These are phyloP conservation scores for Cecropterus lyciades DNA, from an alignment of 1,140 invertebrate genomes.

Conservation along the genomic window DNA sequence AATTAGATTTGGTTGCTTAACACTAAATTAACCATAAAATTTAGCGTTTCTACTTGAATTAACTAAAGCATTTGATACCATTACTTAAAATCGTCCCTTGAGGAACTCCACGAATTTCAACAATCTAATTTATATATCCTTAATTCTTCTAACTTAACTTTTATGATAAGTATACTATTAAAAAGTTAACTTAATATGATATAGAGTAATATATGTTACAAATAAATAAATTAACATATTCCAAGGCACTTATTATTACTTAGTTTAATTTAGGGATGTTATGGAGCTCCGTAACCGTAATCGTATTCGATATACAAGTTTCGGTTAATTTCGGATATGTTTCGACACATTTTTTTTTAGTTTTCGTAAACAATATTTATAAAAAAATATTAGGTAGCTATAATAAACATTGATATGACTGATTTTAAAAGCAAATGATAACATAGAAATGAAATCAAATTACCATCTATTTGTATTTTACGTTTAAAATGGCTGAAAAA, in stretches of 20 bases:
- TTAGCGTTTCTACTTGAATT: not conserved
- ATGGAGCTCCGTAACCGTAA: too few species aligned
- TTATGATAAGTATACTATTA: not conserved
- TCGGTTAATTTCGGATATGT: too few species aligned
- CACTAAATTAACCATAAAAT: not conserved
- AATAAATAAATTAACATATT: constrained; percentile 10
- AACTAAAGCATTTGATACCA: constrained; percentile 22
- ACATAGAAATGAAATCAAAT: too few species aligned
- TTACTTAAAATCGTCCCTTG: not conserved
- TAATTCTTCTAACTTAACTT: not conserved
- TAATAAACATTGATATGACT: too few species aligned
- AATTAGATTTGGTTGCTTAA: not conserved
- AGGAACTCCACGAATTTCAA: not conserved
- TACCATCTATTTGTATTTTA: too few species aligned
- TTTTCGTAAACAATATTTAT: too few species aligned
- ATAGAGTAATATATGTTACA: not conserved
- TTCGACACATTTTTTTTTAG: too few species aligned
- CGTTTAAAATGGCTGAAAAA: too few species aligned
- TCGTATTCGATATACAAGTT: too few species aligned
- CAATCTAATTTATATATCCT: not conserved
- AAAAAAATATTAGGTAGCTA: too few species aligned
- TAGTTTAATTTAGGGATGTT: too few species aligned
- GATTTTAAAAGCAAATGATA: too few species aligned
- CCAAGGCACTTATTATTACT: constrained; percentile 3
- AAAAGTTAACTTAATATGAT: constrained; percentile 8